Evolutionary conservation across 2,797 vertebrate species (phyloP).

Genomic region (Enteromius mattozi): DNA sequence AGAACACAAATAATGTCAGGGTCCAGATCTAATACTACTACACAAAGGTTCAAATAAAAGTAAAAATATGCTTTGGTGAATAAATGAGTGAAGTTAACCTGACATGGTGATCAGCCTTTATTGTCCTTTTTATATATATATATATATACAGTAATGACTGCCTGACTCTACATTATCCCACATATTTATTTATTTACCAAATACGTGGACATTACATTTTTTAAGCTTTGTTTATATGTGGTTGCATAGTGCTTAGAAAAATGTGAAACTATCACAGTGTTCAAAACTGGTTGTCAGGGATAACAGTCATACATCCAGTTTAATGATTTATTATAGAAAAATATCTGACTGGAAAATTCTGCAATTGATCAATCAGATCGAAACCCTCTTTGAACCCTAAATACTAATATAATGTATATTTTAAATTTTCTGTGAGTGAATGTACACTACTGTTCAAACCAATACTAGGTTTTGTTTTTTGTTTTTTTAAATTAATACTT

Average conservation of each 20-base stretch:
- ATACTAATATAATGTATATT: background rate
- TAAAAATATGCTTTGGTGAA: background rate
- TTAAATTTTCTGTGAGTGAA: background rate
- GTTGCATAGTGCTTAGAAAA: background rate
- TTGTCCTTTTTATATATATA: too few species aligned
- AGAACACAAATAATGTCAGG: constrained; percentile 2
- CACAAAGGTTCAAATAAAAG: too few species aligned
- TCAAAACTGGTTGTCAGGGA: background rate
- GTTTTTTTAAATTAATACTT: background rate
- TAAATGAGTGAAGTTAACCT: background rate
- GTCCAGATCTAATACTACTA: background rate
- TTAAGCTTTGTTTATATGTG: background rate
- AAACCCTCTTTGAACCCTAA: background rate
- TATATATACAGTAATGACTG: background rate
- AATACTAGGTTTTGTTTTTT: too few species aligned
- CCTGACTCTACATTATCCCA: background rate
- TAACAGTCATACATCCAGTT: background rate
- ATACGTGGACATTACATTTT: background rate
- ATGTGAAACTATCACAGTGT: background rate
- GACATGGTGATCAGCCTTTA: background rate
- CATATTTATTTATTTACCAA: background rate
- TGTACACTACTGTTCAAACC: background rate
- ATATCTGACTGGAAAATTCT: background rate
- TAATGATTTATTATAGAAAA: background rate
- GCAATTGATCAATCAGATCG: background rate